Evolutionary conservation across 2,113 vertebrate species (phyloP).

Genomic region (Xiphophorus maculatus): DNA sequence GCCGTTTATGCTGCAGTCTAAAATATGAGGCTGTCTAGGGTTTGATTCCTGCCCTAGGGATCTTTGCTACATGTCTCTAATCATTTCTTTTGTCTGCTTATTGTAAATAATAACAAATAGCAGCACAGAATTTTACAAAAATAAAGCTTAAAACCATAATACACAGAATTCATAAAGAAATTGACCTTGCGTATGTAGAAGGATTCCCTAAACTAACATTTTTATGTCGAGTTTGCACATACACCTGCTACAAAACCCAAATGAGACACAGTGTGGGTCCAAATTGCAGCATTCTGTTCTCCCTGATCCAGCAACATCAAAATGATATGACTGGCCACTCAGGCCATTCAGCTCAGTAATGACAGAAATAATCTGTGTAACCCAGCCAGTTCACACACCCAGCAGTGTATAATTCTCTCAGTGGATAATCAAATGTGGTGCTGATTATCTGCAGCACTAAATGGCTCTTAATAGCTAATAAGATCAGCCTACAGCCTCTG

Average conservation of each 20-base stretch:
- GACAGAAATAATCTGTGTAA: slow-evolving; percentile 58
- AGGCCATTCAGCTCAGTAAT: slow-evolving; percentile 44
- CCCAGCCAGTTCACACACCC: slow-evolving; percentile 32
- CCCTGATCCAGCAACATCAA: slow-evolving; percentile 37
- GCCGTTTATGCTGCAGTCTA: too few relatives aligned
- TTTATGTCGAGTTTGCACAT: neutral
- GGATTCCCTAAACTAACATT: neutral
- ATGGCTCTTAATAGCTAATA: slow-evolving; percentile 53
- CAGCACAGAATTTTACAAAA: neutral
- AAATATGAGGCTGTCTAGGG: too few relatives aligned
- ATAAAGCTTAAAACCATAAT: neutral
- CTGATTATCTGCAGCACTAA: slow-evolving; percentile 62
- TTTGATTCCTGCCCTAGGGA: neutral
- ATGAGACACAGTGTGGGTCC: neutral
- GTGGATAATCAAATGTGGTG: slow-evolving; percentile 58
- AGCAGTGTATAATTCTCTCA: slow-evolving; percentile 46
- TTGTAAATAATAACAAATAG: neutral
- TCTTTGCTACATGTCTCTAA: neutral
- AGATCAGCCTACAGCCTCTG: slow-evolving; percentile 50
- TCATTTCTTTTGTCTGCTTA: neutral
- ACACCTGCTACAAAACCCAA: neutral
- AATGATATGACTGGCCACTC: slow-evolving; percentile 37
- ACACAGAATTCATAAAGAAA: slow-evolving; percentile 12
- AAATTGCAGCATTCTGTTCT: slow-evolving; percentile 11
- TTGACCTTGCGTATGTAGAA: slow-evolving; percentile 9